A percentile compares a stretch with the other conserved stretches of the same genome.
Conservation (phyloP, 2,888 invertebrate species). For the Pilophorus perplexus region DNA sequence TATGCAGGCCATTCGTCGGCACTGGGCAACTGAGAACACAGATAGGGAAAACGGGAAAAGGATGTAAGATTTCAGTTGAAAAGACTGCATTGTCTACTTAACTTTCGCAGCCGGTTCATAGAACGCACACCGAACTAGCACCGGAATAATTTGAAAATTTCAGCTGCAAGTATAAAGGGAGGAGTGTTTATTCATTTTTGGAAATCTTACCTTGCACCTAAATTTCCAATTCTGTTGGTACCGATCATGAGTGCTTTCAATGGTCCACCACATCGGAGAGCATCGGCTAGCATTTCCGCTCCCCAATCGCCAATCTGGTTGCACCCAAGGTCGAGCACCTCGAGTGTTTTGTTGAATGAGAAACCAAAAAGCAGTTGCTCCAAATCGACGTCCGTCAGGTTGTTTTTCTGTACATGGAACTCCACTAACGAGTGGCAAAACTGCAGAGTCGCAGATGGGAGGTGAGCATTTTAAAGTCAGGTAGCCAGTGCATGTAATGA, state of each 20-base stretch:
- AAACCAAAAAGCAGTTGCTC: conserved; percentile 50
- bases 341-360: conserved; percentile 56
- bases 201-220: conserved; percentile 60
- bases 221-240: conserved; percentile 59
- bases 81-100: no score
- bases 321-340: conserved; percentile 60
- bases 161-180: no score
- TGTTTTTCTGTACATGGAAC: conserved; percentile 48
- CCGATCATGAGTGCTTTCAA: conserved; percentile 58
- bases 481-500: neutral
- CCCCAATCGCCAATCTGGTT: conserved; percentile 60
- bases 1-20: no score
- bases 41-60: no score
- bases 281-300: conserved; percentile 58
- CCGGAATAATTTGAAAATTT: no score
- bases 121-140: no score
- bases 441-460: neutral
- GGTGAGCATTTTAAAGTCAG: neutral
- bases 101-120: no score
- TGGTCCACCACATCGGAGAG: conserved; percentile 57
- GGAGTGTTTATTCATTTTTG: no score
- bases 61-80: no score
- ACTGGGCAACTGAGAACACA: no score
- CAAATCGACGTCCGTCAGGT: conserved; percentile 46
- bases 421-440: conserved; percentile 43